Evolutionary conservation across 2,888 invertebrate species (phyloP), one percentile per base, ranked within the genome.

Genomic region (Synanthedon tipuliformis): DNA sequence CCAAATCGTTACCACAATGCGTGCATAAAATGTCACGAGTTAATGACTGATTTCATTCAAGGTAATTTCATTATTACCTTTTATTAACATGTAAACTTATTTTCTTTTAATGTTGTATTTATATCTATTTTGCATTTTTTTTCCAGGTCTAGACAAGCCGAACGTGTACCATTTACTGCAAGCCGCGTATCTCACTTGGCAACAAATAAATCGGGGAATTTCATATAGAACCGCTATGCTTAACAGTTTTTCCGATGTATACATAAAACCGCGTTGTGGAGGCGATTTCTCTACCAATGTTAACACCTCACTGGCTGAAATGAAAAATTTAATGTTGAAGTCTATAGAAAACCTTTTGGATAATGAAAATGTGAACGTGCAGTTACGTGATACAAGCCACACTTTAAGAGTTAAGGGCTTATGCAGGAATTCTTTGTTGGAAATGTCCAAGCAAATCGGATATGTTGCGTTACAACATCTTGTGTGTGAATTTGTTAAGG

Each of bases 141-240:
- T 51, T 51, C 82, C 79, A 89, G 91, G 89, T 34, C 72, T 82
- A 50, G 92, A 92, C 57, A 88, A 89, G 62, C 90, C 92, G 15
- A 89, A 88, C 11, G 66, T 92, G 48, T 89, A 89, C 18, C 90
- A 93, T 64, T 77, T 95, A 41, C 74, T 93, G 12, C 92, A 92
- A 71, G 89, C 90, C 0, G 89, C 91, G 0, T 89, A 90, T 61
- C 73, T 93, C 54, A 88, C 90, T 48, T 86, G 88, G 52, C 92
- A 93, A 70, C 91, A 92, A 73, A 69, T 91, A 48, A 76, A 89
- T 3, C 82, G 92, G 51, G 93, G 93, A 0, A 88, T 90, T 52
- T 69, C 88, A 0, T 68, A 83, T n/a, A 64, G 69, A 11, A 76
- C 79, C n/a, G 90, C 93, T 0, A 77, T 93, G 55, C 61, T 76